Evolutionary conservation across 2,113 vertebrate species (phyloP).

Genomic region (Zonotrichia leucophrys): DNA sequence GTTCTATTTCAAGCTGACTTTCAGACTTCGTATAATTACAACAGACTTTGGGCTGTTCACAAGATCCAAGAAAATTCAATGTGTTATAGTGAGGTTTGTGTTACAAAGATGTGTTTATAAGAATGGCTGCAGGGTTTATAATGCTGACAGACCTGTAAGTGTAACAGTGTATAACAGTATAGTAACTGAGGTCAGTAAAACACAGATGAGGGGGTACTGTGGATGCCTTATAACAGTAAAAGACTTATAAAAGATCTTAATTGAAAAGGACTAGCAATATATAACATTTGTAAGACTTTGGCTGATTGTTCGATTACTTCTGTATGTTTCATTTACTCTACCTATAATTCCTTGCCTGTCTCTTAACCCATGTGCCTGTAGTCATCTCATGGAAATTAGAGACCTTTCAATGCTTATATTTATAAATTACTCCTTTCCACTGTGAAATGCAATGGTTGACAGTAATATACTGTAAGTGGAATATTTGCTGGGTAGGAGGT

Average conservation of each 20-base stretch:
- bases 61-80: constrained; percentile 64
- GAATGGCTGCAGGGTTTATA: constrained; percentile 48
- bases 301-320: constrained; percentile 59
- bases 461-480: neutral
- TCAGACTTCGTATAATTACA: constrained; percentile 68
- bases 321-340: constrained; percentile 45
- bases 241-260: constrained; percentile 58
- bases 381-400: constrained; percentile 15
- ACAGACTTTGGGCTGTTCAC: constrained; percentile 63
- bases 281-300: constrained; percentile 41
- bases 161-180: constrained; percentile 46
- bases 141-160: constrained; percentile 60
- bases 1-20: constrained; percentile 72
- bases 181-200: constrained; percentile 46
- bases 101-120: constrained; percentile 73
- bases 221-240: constrained; percentile 52
- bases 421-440: constrained; percentile 35
- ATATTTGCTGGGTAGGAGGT: constrained; percentile 39
- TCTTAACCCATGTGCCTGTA: constrained; percentile 20
- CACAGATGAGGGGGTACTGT: constrained; percentile 47
- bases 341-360: constrained; percentile 7
- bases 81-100: constrained; percentile 61
- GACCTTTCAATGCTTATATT: constrained; percentile 26
- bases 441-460: neutral
- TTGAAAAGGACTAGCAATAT: constrained; percentile 44